A percentile compares a stretch with the other conserved stretches of the same genome.
phyloP scores from a whole-genome alignment of 1,140 invertebrate species.

The Stegodyphus dumicola region DNA sequence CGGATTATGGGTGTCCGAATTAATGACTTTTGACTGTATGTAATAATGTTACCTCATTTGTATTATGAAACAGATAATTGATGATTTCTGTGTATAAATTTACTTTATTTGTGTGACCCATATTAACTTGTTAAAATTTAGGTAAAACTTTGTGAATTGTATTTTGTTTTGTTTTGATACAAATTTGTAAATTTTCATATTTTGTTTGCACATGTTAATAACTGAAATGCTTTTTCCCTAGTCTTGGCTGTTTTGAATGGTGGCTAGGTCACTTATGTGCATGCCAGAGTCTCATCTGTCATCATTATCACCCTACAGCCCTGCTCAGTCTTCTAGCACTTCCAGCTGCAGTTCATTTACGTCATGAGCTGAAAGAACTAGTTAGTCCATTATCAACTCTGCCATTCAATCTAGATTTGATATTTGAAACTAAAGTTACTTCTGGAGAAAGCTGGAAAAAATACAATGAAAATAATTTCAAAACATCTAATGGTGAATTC shows the following conservation, averaged over 20 bases:
- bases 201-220: background rate
- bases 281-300: conserved; percentile 82
- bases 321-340: conserved; percentile 76
- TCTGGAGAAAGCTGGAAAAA: conserved; percentile 50
- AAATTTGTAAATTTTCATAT: background rate
- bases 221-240: conserved; percentile 68
- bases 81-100: too few species aligned
- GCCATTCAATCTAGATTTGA: conserved; percentile 82
- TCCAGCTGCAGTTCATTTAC: conserved; percentile 72
- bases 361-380: conserved; percentile 79
- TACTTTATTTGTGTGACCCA: too few species aligned
- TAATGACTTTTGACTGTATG: too few species aligned
- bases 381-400: conserved; percentile 80
- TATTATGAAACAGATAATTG: too few species aligned
- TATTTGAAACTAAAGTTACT: conserved; percentile 77
- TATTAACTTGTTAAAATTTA: background rate
- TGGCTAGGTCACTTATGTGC: conserved; percentile 87
- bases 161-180: background rate
- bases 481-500: background rate
- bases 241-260: conserved; percentile 82
- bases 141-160: background rate
- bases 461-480: conserved; percentile 35
- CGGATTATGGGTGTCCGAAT: too few species aligned
- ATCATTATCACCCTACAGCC: conserved; percentile 81
- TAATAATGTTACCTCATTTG: too few species aligned